phyloP scores from a whole-genome alignment of 2,888 invertebrate genomes.

The Drosophila rellima region DNA sequence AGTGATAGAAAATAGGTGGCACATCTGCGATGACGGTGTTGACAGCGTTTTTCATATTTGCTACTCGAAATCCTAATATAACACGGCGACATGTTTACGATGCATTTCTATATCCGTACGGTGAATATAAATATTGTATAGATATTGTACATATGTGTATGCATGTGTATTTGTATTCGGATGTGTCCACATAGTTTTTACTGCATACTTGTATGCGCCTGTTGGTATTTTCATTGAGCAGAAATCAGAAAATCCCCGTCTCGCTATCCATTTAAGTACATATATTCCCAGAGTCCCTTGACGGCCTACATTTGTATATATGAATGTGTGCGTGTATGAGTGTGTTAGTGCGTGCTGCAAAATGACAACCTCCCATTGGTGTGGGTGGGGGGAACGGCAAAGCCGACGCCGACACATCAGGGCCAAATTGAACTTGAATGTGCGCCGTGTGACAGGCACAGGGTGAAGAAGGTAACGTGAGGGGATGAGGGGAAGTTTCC shows the following conservation, averaged over 20 bases:
- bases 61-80: constrained; percentile 67
- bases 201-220: constrained; percentile 58
- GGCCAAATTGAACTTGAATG: constrained; percentile 75
- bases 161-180: background rate
- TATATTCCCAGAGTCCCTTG: constrained; percentile 26
- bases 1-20: constrained; percentile 14
- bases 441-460: constrained; percentile 55
- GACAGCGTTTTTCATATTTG: constrained; percentile 55
- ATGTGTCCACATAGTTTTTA: constrained; percentile 29
- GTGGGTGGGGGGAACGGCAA: constrained; percentile 35
- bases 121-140: constrained; percentile 12
- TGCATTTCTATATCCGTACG: constrained; percentile 54
- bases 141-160: background rate
- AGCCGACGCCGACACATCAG: constrained; percentile 59
- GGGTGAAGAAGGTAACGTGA: background rate
- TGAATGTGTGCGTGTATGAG: constrained; percentile 16
- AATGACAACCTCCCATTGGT: constrained; percentile 58
- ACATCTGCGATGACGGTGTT: constrained; percentile 43
- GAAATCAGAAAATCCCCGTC: constrained; percentile 61
- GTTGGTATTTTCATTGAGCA: constrained; percentile 64
- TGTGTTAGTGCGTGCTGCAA: constrained; percentile 41
- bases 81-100: constrained; percentile 71
- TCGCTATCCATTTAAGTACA: constrained; percentile 46
- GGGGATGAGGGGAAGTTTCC: constrained; percentile 7
- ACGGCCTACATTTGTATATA: background rate